Base-by-base conservation (phyloP, 1,140 invertebrate species). In the Microplitis mediator region DNA sequence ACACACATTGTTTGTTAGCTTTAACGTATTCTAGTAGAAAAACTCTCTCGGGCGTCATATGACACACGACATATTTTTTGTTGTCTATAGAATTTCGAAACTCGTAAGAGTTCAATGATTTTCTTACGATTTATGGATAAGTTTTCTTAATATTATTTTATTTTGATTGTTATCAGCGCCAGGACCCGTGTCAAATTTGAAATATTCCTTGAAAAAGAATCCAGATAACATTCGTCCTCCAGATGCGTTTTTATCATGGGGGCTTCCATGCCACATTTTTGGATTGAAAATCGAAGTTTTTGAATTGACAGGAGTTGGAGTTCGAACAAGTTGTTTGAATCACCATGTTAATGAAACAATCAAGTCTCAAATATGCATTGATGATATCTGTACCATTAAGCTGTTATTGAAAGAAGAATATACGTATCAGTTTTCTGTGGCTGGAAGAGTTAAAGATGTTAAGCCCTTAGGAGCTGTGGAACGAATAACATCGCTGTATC, bases 401-500 rank as follows among this genome's bases (percentile, higher is more conserved):
- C 72, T 85, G 0, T 71, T 81, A 31, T 52, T 84, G 8, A 78
- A 63, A 35, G 79, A 78, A n/a, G 76, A 82, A 23, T 83, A 84
- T 39, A 79, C 63, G 70, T 85, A 85, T 58, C 76, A 34, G 13
- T 78, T 85, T 31, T 45, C 77, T 61, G 69, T 85, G 31, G 75
- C 75, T 4, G 73, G 78, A 4, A 80, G 78, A 74, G 71, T 81
- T 4, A 58, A 14, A 9, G 69, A 74, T 0, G 69, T 75, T 23
- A 52, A 68, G 5, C 65, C 58, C 4, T 67, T 76, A 34, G 82
- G 81, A 31, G 56, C 71, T 6, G 23, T 9, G 9, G 61, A 63
- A 54, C 16, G 51, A 54, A 71, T 51, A 23, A 70, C 14, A 8
- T n/a, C 78, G 6, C 13, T 34, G 23, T 84, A 79, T 73, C 84